These are phyloP conservation scores for Zapus hudsonius DNA, from an alignment of 2,113 vertebrate genomes.

Conservation along the genomic window DNA sequence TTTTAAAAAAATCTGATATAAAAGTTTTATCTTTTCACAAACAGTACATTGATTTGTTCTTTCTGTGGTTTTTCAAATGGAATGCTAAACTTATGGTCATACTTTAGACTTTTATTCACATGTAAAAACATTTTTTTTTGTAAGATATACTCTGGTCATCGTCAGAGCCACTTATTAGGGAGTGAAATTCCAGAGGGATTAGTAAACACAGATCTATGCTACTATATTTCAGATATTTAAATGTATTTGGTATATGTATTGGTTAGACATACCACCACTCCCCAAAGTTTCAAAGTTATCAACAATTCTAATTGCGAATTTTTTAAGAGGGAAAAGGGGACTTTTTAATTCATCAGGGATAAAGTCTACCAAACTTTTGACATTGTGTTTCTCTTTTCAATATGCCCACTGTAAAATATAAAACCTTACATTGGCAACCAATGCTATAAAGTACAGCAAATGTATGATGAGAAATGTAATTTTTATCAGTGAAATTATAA, in stretches of 20 bases:
- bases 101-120: not conserved
- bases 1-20: not conserved
- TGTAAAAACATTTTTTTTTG: not conserved
- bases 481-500: not conserved
- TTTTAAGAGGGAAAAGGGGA: constrained; percentile 71
- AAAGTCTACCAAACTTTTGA: constrained; percentile 40
- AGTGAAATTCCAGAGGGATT: not conserved
- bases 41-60: not conserved
- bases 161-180: constrained; percentile 16
- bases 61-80: not conserved
- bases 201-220: constrained; percentile 51
- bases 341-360: constrained; percentile 33
- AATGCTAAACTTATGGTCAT: not conserved
- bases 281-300: constrained; percentile 44
- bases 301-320: constrained; percentile 52
- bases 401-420: not conserved
- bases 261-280: constrained; percentile 25
- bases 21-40: constrained; percentile 25
- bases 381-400: not conserved
- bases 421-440: not conserved
- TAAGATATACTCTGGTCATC: not conserved
- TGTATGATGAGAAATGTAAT: not conserved
- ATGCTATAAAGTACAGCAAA: not conserved
- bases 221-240: not conserved
- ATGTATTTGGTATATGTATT: constrained; percentile 41